Percentiles rank a stretch among this genome's conserved stretches.
Conservation (phyloP, 30 jellyfish, hydroid and myxozoan genomes). For the Turritopsis dohrnii region DNA sequence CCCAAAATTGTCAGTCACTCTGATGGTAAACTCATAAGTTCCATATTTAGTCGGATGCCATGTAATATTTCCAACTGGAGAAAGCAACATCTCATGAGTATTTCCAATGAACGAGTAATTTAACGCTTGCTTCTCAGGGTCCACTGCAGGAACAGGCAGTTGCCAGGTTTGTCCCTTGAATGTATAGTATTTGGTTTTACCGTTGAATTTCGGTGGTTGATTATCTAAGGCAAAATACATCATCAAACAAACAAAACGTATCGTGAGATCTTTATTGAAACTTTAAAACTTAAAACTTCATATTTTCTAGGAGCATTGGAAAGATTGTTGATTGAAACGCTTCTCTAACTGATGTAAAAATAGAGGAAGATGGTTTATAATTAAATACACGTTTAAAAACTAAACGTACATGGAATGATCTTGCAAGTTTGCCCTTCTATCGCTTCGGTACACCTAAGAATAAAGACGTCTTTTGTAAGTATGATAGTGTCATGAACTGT, state of each 20-base stretch:
- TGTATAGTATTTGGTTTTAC: constrained; percentile 5
- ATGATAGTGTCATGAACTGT: background rate
- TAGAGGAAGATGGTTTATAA: background rate
- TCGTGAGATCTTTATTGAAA: background rate
- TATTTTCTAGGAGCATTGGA: background rate
- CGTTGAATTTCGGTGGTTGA: constrained; percentile 43
- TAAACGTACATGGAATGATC: background rate
- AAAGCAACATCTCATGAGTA: constrained; percentile 41
- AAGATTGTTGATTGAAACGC: no score
- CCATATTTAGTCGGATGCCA: constrained; percentile 40
- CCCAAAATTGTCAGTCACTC: constrained; percentile 52
- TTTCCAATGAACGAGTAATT: constrained; percentile 33
- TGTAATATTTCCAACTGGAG: constrained; percentile 37
- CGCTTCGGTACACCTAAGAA: background rate
- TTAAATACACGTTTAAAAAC: no score
- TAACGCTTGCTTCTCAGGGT: constrained; percentile 66
- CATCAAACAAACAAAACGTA: background rate
- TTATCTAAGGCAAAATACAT: constrained; percentile 30
- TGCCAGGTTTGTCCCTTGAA: constrained; percentile 41
- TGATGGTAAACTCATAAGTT: constrained; percentile 17
- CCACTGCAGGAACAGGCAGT: constrained; percentile 40
- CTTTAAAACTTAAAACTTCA: background rate
- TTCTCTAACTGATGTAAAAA: background rate
- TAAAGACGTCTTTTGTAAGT: no score
- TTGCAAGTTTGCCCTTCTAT: background rate